A percentile compares a stretch with the other conserved stretches of the same genome.
phyloP scores from a whole-genome alignment of 2,113 vertebrate species.

The Dipodomys merriami region DNA sequence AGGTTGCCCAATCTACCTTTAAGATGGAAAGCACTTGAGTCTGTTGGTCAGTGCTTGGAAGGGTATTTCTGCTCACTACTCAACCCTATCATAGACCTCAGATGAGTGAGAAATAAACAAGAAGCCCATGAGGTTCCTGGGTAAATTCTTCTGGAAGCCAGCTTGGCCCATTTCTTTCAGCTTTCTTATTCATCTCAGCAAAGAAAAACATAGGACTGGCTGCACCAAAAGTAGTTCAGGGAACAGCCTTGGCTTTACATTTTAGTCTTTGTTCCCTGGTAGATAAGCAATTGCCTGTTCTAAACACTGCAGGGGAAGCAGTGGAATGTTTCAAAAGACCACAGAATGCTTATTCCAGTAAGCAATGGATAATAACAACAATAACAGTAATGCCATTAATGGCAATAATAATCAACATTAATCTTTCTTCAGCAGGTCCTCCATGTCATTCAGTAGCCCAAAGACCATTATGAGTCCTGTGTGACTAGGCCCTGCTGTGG shows the following conservation, averaged over 20 bases:
- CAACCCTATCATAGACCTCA: not conserved
- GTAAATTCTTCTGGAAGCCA: not conserved
- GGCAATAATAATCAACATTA: conserved; percentile 67
- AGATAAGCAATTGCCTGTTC: conserved; percentile 56
- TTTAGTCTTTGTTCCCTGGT: conserved; percentile 63
- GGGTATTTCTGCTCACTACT: not conserved
- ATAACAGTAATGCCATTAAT: conserved; percentile 70
- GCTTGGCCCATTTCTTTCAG: not conserved
- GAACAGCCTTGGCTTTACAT: conserved; percentile 46
- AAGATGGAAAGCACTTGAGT: not conserved
- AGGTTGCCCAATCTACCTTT: not conserved
- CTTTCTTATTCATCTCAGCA: not conserved
- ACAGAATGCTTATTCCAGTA: conserved; percentile 68
- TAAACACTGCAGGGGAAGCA: conserved; percentile 31
- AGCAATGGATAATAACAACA: conserved; percentile 57
- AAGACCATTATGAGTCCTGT: conserved; percentile 59
- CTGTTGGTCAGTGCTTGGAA: not conserved
- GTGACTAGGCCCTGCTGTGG: conserved; percentile 59
- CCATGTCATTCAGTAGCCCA: conserved; percentile 56
- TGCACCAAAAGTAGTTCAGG: not conserved
- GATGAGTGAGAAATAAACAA: not conserved
- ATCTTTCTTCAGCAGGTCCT: conserved; percentile 73
- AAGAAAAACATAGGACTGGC: conserved; percentile 1
- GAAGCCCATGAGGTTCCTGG: not conserved
- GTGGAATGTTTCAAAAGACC: conserved; percentile 68